Evolutionary conservation across 2,113 vertebrate genomes (phyloP), one percentile per base, ranked within the genome.

Genomic region (Nothocercus julius): DNA sequence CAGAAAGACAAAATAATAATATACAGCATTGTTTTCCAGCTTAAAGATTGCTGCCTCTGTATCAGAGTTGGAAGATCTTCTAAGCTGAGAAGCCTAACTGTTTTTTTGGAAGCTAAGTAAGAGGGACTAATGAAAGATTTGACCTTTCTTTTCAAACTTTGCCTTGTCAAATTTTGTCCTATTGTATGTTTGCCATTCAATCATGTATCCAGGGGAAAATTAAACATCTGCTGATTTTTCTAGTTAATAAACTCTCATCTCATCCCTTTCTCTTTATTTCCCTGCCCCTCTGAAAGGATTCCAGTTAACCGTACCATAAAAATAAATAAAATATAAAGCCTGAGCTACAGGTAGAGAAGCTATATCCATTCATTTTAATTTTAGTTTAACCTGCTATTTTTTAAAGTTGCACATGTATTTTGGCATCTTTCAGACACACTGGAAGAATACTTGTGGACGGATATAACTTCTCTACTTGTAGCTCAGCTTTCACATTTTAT

Each of bases 1-100:
- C 72, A 96, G 53, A 87, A 96, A 94, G 89, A 54, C 53, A 90
- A 51, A 70, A 34, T 68, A 81, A 83, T 40, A 91, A 64, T 56
- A 56, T 22, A 45, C 18, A 64, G 5, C 22, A 0, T 0, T n/a
- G 32, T 72, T 45, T 20, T 0, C 2, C 16, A 42, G 15, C 93
- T 91, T 66, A 56, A 80, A 69, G 28, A 38, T 25, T 45, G 6
- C 1, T 3, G 11, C 4, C 7, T 79, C 32, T 78, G 3, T 68
- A 47, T 66, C 11, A 40, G 32, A 38, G 9, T 49, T 90, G 44
- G 25, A 87, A 89, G 19, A 82, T 13, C 1, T 82, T 38, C 9
- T 56, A 51, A 19, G 1, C 9, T 73, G 32, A 17, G 47, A 79
- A 89, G 7, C 9, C 13, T 53, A 73, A 7, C 6, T 69, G 8